Conservation (phyloP, 2,797 vertebrate species). For the Setipinna tenuifilis region DNA sequence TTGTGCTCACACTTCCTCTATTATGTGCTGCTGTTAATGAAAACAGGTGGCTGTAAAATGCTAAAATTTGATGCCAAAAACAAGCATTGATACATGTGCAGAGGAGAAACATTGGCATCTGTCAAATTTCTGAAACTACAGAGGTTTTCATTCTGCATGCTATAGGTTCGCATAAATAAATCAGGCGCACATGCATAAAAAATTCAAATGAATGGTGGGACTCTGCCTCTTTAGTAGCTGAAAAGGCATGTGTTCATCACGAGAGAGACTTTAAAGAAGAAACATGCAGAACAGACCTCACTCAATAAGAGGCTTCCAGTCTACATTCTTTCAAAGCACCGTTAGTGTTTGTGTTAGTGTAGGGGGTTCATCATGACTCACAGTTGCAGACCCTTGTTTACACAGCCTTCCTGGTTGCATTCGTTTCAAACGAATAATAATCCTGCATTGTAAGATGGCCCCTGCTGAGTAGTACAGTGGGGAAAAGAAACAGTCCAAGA, state of each 20-base stretch:
- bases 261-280: not conserved
- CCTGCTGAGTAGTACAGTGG: not conserved
- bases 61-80: constrained; percentile 54
- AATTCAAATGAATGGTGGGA: not conserved
- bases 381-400: not conserved
- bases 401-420: not conserved
- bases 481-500: not conserved
- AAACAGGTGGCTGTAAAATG: constrained; percentile 63
- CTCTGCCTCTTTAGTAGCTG: not conserved
- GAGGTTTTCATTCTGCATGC: not conserved
- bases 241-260: not conserved
- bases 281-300: not conserved
- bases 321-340: not conserved
- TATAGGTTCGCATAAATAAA: not conserved
- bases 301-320: not conserved
- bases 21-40: constrained; percentile 58
- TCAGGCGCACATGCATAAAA: not conserved
- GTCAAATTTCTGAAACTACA: not conserved
- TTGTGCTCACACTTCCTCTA: constrained; percentile 41
- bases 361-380: not conserved
- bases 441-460: not conserved
- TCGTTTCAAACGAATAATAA: constrained; percentile 29
- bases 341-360: not conserved
- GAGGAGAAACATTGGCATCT: constrained; percentile 28
- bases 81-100: constrained; percentile 30